Percentiles rank a stretch among this genome's conserved stretches.
phyloP scores from a whole-genome alignment of 2,888 invertebrate genomes.

The Zootermopsis nevadensis region DNA sequence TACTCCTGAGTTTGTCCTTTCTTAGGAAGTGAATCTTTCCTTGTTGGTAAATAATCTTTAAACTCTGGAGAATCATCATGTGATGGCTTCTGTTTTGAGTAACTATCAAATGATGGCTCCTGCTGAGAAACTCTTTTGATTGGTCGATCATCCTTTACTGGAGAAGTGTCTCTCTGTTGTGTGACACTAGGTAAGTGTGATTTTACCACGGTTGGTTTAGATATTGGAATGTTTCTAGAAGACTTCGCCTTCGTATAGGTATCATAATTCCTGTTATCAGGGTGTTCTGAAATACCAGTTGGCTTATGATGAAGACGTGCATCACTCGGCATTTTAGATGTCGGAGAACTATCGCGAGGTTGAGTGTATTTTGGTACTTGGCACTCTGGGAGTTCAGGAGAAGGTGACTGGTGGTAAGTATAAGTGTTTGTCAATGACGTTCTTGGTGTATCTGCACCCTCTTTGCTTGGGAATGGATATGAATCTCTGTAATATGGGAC shows the following conservation, averaged over 20 bases:
- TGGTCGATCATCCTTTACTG: slow-evolving; percentile 2
- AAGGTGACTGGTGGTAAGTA: slow-evolving; percentile 29
- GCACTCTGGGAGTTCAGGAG: slow-evolving; percentile 17
- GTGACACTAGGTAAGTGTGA: neutral
- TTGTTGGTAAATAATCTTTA: neutral
- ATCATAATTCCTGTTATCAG: slow-evolving; percentile 23
- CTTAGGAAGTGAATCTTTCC: slow-evolving; percentile 45
- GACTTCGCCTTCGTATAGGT: slow-evolving; percentile 45
- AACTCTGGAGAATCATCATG: neutral
- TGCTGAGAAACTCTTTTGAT: slow-evolving; percentile 33
- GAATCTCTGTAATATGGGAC: too few species aligned
- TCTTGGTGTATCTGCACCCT: neutral
- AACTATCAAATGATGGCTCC: neutral
- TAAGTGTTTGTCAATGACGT: slow-evolving; percentile 2
- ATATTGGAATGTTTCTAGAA: neutral
- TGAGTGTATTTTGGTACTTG: neutral
- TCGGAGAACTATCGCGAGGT: neutral
- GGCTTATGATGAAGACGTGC: neutral
- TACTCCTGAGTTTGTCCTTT: slow-evolving; percentile 16
- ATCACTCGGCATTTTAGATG: neutral
- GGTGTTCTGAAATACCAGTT: neutral
- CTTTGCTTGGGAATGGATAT: neutral
- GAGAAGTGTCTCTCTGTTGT: neutral
- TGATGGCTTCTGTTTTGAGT: slow-evolving; percentile 11
- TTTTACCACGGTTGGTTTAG: neutral